Evolutionary conservation across 2,888 invertebrate species (phyloP).

Genomic region (Dynastes maya): DNA sequence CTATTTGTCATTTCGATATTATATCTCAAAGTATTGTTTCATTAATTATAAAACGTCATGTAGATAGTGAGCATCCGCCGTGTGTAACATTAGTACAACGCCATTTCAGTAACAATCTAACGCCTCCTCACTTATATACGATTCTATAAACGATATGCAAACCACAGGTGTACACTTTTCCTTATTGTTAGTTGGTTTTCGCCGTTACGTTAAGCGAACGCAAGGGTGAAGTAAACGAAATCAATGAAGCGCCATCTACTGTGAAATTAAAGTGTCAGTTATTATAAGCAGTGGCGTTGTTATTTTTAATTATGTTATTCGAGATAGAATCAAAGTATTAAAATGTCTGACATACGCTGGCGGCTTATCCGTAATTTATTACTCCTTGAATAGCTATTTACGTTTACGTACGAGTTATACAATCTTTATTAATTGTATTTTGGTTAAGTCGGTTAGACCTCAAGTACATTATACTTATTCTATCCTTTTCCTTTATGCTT

Average conservation of each 20-base stretch:
- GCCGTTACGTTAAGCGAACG: neutral
- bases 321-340: constrained; percentile 55
- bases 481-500: neutral
- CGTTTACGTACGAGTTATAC: constrained; percentile 48
- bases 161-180: too few relatives aligned
- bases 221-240: constrained; percentile 10
- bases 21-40: too few relatives aligned
- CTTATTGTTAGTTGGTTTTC: neutral
- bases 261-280: constrained; percentile 53
- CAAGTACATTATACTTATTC: neutral
- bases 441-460: constrained; percentile 7
- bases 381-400: constrained; percentile 51
- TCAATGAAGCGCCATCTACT: constrained; percentile 49
- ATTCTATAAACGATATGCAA: too few relatives aligned
- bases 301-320: constrained; percentile 56
- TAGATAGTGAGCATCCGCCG: too few relatives aligned
- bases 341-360: constrained; percentile 54
- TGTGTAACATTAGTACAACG: too few relatives aligned
- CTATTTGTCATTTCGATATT: too few relatives aligned
- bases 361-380: constrained; percentile 53
- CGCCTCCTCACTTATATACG: too few relatives aligned
- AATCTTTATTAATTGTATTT: constrained; percentile 52
- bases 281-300: constrained; percentile 52
- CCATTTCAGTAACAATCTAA: too few relatives aligned
- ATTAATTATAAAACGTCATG: too few relatives aligned